Percentiles rank a stretch among this genome's conserved stretches.
Conservation (phyloP, 2,888 invertebrate genomes). For the Stenodema calcarata region DNA sequence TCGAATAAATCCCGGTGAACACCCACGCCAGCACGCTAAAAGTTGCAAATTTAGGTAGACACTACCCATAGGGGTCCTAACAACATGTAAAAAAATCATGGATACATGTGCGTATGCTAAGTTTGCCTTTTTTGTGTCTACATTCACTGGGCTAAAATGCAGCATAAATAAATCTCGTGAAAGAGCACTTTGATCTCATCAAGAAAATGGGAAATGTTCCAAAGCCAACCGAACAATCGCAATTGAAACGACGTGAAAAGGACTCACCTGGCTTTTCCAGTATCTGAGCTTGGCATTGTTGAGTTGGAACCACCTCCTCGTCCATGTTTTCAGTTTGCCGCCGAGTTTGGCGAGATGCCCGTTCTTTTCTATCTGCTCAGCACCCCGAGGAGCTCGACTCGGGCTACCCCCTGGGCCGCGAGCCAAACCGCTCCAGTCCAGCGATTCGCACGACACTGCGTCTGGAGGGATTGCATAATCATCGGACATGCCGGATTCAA, state of each 20-base stretch:
- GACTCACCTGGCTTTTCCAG: constrained; percentile 84
- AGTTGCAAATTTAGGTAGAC: too few species aligned
- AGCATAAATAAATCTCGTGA: background rate
- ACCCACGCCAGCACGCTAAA: too few species aligned
- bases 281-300: constrained; percentile 91
- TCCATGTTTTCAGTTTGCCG: constrained; percentile 95
- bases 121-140: too few species aligned
- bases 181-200: background rate
- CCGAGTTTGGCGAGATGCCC: constrained; percentile 90
- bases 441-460: constrained; percentile 78
- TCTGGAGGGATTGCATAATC: constrained; percentile 97
- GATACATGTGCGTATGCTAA: too few species aligned
- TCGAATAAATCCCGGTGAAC: too few species aligned
- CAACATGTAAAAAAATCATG: too few species aligned
- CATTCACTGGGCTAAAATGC: too few species aligned
- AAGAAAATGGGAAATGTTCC: constrained; percentile 4
- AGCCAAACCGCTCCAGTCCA: constrained; percentile 75
- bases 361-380: constrained; percentile 83
- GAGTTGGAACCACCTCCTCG: constrained; percentile 93
- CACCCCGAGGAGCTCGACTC: constrained; percentile 61
- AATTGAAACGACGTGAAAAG: background rate
- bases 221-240: background rate
- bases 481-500: constrained; percentile 92
- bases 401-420: constrained; percentile 60
- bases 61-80: too few species aligned